A percentile compares a stretch with the other conserved stretches of the same genome.
Evolutionary conservation across 2,797 vertebrate genomes (phyloP).

Genomic region (Mycteria americana): DNA sequence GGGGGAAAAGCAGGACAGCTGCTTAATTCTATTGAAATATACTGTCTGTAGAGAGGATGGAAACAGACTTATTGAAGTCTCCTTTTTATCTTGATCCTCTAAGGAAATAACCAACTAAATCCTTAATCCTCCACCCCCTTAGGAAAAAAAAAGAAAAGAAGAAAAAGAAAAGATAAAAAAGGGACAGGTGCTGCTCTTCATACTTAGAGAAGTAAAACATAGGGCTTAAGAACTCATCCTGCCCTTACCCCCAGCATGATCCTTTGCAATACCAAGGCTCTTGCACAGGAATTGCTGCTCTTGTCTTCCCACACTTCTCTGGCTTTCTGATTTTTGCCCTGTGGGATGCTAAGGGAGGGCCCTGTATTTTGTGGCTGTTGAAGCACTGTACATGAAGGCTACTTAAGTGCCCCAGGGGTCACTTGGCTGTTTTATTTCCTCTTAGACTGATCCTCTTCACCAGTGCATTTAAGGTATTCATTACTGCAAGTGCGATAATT

Average conservation of each 20-base stretch:
- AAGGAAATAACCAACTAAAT: constrained; percentile 56
- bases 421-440: constrained; percentile 9
- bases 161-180: neutral
- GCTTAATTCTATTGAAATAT: constrained; percentile 32
- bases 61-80: constrained; percentile 26
- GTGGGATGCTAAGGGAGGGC: neutral
- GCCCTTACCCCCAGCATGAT: neutral
- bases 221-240: neutral
- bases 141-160: neutral
- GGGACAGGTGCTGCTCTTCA: constrained; percentile 2
- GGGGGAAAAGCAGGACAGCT: neutral
- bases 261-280: neutral
- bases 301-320: constrained; percentile 13
- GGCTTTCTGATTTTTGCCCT: constrained; percentile 21
- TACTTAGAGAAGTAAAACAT: neutral
- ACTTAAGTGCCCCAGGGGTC: neutral
- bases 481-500: neutral
- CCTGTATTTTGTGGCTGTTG: constrained; percentile 1
- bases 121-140: constrained; percentile 13
- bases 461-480: neutral
- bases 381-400: neutral
- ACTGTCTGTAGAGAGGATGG: constrained; percentile 4
- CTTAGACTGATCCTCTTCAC: neutral
- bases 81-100: constrained; percentile 41
- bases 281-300: neutral